Evolutionary conservation across 1,140 invertebrate genomes (phyloP), one percentile per base, ranked within the genome.

Genomic region (Solenopsis invicta): DNA sequence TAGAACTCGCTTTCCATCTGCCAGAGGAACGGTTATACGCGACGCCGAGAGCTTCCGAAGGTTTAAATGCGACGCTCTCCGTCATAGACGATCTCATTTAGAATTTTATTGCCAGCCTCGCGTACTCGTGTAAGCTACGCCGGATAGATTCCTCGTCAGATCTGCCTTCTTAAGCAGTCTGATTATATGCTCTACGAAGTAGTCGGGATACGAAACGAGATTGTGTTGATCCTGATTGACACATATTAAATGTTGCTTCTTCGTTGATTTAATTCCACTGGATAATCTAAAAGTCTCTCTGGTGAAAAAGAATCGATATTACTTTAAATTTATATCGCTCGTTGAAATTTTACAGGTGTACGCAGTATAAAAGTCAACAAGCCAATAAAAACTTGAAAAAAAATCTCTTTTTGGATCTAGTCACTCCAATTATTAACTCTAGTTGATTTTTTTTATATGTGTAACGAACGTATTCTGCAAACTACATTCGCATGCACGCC

Each of bases 1-100:
- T 75, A 84, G 67, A 87, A 71, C 80, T 84, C 64, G 82, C 85
- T 87, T 82, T 84, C 66, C 85, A 72, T 87, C 85, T 81, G 69
- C 29, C 45, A 34, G 66, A 82, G 77, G 24, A 52, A 82, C 21
- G 66, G 77, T 87, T 87, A 82, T 82, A 13, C 54, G 29, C 64
- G 77, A 82, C 21, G 41, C 54, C 12, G 12, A 62, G 66, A 34
- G n/a, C 10, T 16, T 34, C 54, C 18, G 64, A 45, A 71, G 64
- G 34, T 87, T 69, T 81, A 82, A 82, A 82, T 41, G 66, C 64
- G 37, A 67, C 62, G 62, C 50, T 34, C 16, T 50, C 13, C 48
- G 74, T 81, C 50, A 48, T 18, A 62, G 45, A 85, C 41, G 62
- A 50, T 67, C 77, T 86, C 85, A 86, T 81, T 78, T 82, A 48